These are phyloP conservation scores for Pediacus dermestoides DNA, from an alignment of 2,888 invertebrate species.

Conservation along the genomic window DNA sequence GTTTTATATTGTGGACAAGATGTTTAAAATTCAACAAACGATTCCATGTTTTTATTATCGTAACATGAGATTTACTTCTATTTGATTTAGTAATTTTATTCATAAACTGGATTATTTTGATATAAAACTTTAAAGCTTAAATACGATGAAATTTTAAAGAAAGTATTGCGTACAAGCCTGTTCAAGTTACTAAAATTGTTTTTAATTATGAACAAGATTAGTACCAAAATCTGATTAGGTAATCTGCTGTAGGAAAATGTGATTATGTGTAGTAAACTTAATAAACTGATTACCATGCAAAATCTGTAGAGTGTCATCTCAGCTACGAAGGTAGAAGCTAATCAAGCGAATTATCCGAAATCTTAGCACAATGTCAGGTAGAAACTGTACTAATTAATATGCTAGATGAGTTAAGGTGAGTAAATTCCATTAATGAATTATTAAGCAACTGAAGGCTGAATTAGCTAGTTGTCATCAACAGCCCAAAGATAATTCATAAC, in stretches of 20 bases:
- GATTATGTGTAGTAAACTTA: constrained; percentile 39
- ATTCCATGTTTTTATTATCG: no score
- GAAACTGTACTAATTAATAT: background rate
- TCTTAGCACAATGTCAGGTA: constrained; percentile 3
- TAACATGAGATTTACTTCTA: no score
- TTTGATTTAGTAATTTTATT: no score
- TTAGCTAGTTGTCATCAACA: constrained; percentile 1
- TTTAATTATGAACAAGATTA: no score
- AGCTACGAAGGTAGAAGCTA: constrained; percentile 24
- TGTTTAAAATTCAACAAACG: no score
- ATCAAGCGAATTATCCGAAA: constrained; percentile 2
- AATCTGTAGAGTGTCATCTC: constrained; percentile 36
- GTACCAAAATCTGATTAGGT: constrained; percentile 30
- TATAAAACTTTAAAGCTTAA: no score
- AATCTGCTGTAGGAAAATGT: constrained; percentile 36
- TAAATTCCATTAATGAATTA: background rate
- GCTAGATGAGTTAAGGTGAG: background rate
- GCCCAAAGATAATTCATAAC: constrained; percentile 1
- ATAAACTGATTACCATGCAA: constrained; percentile 46
- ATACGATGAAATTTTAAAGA: no score
- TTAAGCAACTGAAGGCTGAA: constrained; percentile 1
- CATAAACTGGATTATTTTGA: no score
- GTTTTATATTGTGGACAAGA: no score
- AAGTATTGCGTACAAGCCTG: no score
- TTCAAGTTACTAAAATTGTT: no score